phyloP scores from a whole-genome alignment of 92 coral and sea anemone species.

The Zoanthus sociatus region DNA sequence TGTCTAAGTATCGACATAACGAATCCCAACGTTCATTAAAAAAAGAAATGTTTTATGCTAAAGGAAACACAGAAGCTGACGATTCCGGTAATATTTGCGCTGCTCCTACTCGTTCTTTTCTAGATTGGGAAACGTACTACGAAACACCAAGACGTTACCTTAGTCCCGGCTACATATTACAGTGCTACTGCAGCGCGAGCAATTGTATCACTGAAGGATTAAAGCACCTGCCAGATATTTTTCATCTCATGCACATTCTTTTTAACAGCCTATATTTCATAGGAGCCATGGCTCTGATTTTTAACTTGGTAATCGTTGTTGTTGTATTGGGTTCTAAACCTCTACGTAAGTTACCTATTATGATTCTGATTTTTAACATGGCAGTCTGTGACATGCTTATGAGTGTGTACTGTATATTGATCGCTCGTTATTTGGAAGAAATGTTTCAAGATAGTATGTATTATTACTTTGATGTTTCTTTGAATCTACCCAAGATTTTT shows the following conservation, averaged over 20 bases:
- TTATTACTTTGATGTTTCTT: neutral
- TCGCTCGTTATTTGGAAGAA: neutral
- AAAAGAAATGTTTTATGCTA: neutral
- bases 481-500: neutral
- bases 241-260: neutral
- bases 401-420: constrained; percentile 15
- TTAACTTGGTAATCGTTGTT: neutral
- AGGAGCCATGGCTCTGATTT: neutral
- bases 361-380: constrained; percentile 9
- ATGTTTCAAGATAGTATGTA: no score
- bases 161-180: neutral
- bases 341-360: neutral
- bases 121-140: neutral
- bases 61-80: neutral
- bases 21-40: neutral
- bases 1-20: neutral
- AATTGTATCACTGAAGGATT: neutral
- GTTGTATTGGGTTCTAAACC: neutral
- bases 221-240: neutral
- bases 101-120: neutral
- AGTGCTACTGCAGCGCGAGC: neutral
- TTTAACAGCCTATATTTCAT: neutral
- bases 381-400: neutral
- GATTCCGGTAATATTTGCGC: no score
- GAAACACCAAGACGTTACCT: neutral